Conservation (phyloP, 2,113 vertebrate species). For the Xerus inauris region DNA sequence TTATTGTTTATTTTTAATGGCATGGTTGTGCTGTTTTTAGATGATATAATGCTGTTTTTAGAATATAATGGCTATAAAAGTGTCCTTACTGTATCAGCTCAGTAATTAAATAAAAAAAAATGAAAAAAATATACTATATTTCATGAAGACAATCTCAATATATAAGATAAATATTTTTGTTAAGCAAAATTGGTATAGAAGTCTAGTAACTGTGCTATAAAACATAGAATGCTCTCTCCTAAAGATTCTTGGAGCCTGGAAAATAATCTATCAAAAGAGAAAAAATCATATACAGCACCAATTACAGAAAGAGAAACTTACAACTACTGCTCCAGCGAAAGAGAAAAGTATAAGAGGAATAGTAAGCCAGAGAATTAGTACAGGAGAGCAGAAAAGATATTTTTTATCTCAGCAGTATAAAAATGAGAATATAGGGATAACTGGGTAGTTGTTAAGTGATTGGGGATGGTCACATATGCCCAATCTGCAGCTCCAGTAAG, state of each 20-base stretch:
- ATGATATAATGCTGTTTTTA: slow-evolving; percentile 43
- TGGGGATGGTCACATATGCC: not conserved
- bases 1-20: not conserved
- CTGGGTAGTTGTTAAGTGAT: not conserved
- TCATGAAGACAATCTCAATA: slow-evolving; percentile 4
- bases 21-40: not conserved
- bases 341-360: not conserved
- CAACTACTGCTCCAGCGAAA: not conserved
- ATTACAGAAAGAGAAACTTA: not conserved
- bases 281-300: not conserved
- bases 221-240: slow-evolving; percentile 32
- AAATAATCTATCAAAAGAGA: not conserved
- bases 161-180: not conserved
- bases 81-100: not conserved
- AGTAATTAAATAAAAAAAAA: slow-evolving; percentile 28
- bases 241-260: not conserved
- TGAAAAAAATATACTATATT: not conserved
- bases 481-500: not conserved
- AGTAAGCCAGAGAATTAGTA: not conserved
- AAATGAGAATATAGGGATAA: not conserved
- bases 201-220: slow-evolving; percentile 34
- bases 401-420: not conserved
- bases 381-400: not conserved
- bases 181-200: slow-evolving; percentile 15
- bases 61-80: not conserved